Conservation (phyloP, 2,888 invertebrate genomes). For the Myopa testacea region DNA sequence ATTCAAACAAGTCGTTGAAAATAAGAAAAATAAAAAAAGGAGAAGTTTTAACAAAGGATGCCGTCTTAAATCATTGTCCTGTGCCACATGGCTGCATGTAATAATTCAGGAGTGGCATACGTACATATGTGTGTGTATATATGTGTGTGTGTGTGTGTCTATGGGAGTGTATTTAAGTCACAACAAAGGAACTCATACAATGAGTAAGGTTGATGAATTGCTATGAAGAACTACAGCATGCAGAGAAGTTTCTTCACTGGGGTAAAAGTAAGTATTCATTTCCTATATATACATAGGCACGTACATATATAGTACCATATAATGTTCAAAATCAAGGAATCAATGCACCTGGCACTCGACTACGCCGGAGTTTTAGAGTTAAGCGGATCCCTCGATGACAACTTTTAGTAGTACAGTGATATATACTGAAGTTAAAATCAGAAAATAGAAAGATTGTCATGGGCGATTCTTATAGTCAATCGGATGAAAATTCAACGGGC, state of each 20-base stretch:
- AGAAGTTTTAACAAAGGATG: neutral
- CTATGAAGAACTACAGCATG: neutral
- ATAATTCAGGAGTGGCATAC: too few relatives aligned
- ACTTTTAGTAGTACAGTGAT: too few relatives aligned
- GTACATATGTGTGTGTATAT: neutral
- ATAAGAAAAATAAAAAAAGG: neutral
- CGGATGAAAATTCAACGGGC: too few relatives aligned
- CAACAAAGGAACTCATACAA: constrained; percentile 5
- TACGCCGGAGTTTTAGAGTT: neutral
- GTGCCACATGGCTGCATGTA: constrained; percentile 11
- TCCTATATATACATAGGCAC: neutral
- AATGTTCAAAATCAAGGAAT: constrained; percentile 7
- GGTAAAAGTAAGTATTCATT: neutral
- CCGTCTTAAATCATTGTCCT: constrained; percentile 8
- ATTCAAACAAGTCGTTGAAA: neutral
- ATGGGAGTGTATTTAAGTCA: neutral
- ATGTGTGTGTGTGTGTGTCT: neutral
- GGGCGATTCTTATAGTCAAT: too few relatives aligned
- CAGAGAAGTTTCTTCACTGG: neutral
- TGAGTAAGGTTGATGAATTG: constrained; percentile 1
- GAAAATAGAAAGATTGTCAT: too few relatives aligned
- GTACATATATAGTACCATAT: too few relatives aligned
- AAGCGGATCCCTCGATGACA: neutral
- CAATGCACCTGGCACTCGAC: constrained; percentile 19
- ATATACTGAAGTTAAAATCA: too few relatives aligned